phyloP scores from a whole-genome alignment of 2,797 vertebrate genomes.

The Channallabes apus region DNA sequence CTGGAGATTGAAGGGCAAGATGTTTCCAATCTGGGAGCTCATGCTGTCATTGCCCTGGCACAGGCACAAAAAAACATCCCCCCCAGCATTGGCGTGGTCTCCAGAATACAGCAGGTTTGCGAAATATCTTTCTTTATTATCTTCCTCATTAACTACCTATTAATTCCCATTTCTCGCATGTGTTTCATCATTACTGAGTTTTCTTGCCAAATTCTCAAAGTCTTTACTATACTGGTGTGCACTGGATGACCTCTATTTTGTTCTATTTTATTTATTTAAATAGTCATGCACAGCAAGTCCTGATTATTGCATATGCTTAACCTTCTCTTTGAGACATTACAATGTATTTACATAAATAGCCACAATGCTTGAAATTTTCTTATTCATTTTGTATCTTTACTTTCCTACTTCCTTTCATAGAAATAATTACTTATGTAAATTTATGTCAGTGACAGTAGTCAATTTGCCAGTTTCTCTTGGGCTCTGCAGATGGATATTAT shows the following conservation, averaged over 20 bases:
- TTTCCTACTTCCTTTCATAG: neutral
- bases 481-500: conserved; percentile 71
- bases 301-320: neutral
- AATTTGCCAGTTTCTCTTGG: neutral
- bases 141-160: neutral
- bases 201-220: neutral
- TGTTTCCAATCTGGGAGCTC: conserved; percentile 78
- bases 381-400: neutral
- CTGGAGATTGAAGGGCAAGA: conserved; percentile 93
- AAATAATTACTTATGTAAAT: neutral
- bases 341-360: neutral
- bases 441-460: neutral
- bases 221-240: neutral
- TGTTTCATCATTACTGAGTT: neutral
- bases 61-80: conserved; percentile 85
- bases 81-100: conserved; percentile 94
- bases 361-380: neutral
- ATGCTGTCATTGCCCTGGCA: conserved; percentile 81
- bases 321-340: neutral
- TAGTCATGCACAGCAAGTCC: neutral
- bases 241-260: neutral
- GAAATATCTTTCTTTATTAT: neutral
- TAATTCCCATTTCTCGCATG: neutral
- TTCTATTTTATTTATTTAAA: neutral
- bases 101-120: conserved; percentile 78